Percentiles rank a stretch among this genome's conserved stretches.
These are phyloP conservation scores for Druceiella hillmani DNA, from an alignment of 2,888 invertebrate genomes.

Conservation along the genomic window DNA sequence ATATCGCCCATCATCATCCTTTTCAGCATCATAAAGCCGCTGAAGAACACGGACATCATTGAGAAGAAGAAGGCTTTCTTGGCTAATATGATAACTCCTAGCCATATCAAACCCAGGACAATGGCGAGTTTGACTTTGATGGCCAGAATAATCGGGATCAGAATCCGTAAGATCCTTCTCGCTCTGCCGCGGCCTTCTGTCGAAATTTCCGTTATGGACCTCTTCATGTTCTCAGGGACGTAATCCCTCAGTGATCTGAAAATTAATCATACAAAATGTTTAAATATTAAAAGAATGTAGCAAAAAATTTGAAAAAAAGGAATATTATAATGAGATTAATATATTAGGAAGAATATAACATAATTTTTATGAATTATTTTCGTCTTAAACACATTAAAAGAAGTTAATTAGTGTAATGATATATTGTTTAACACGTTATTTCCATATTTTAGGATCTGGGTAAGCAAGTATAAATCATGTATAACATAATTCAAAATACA, in stretches of 20 bases:
- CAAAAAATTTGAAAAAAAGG: too few relatives aligned
- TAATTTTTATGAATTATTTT: too few relatives aligned
- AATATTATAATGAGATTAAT: too few relatives aligned
- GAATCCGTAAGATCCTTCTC: slow-evolving; percentile 45
- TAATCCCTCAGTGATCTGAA: slow-evolving; percentile 37
- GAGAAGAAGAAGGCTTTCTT: slow-evolving; percentile 59
- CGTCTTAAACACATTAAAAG: too few relatives aligned
- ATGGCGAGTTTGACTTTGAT: slow-evolving; percentile 55
- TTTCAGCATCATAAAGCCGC: slow-evolving; percentile 43
- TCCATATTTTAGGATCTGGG: too few relatives aligned
- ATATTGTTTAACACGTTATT: too few relatives aligned
- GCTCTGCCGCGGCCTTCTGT: slow-evolving; percentile 59
- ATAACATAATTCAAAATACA: too few relatives aligned
- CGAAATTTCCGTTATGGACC: slow-evolving; percentile 48
- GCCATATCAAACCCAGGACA: slow-evolving; percentile 48
- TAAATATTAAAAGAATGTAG: too few relatives aligned
- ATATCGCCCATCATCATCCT: slow-evolving; percentile 30
- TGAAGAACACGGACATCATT: slow-evolving; percentile 54
- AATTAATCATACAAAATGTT: too few relatives aligned
- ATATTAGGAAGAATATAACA: too few relatives aligned
- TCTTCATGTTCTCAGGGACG: slow-evolving; percentile 51
- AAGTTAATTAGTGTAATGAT: too few relatives aligned
- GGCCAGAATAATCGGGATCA: slow-evolving; percentile 53
- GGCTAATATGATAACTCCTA: slow-evolving; percentile 54
- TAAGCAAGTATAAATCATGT: too few relatives aligned